Percentiles rank a stretch among this genome's conserved stretches.
phyloP scores from a whole-genome alignment of 2,888 invertebrate species.

The Lasiommata megera region DNA sequence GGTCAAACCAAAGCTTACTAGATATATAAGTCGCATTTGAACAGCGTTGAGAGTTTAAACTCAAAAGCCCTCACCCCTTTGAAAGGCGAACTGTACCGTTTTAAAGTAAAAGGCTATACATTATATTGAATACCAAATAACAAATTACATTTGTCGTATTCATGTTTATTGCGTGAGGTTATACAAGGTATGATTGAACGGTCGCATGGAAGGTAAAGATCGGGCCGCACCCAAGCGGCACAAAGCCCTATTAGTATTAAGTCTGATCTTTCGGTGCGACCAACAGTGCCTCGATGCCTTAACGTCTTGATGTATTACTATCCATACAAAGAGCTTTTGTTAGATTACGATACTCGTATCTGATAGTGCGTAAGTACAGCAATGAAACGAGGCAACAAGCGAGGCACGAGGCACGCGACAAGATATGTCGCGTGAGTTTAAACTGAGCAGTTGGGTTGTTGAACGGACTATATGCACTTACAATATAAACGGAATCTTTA shows the following conservation, averaged over 20 bases:
- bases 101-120: too few relatives aligned
- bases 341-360: conserved; percentile 3
- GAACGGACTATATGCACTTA: background rate
- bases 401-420: too few relatives aligned
- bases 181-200: conserved; percentile 39
- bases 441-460: background rate
- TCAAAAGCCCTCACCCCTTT: too few relatives aligned
- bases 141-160: too few relatives aligned
- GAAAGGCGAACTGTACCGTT: too few relatives aligned
- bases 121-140: too few relatives aligned
- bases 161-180: background rate
- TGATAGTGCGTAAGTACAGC: background rate
- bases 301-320: conserved; percentile 33
- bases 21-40: too few relatives aligned
- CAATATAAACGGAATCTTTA: too few relatives aligned
- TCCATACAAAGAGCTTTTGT: conserved; percentile 12
- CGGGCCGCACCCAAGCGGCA: conserved; percentile 44
- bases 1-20: too few relatives aligned
- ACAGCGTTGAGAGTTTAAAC: too few relatives aligned
- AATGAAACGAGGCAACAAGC: background rate
- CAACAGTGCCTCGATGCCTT: conserved; percentile 37
- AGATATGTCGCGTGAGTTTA: background rate
- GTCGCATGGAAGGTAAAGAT: conserved; percentile 46
- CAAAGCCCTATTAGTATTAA: conserved; percentile 55
- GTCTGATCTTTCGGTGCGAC: conserved; percentile 38